A percentile compares a stretch with the other conserved stretches of the same genome.
Evolutionary conservation across 2,113 vertebrate species (phyloP).

Genomic region (Plotosus lineatus): DNA sequence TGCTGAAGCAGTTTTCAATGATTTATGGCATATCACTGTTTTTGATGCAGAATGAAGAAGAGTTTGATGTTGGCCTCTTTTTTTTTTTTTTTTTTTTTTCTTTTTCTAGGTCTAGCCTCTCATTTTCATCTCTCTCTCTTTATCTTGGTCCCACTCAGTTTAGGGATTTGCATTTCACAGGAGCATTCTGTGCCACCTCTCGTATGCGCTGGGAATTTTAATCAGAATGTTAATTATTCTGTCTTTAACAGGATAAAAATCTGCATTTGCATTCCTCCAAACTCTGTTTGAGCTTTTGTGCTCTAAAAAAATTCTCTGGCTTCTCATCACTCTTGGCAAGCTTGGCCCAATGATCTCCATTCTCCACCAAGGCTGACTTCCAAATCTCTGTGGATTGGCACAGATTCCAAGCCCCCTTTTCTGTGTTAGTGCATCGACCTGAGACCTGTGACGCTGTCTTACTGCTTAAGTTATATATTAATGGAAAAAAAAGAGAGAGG

Average conservation of each 20-base stretch:
- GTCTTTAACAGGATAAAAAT: slow-evolving; percentile 59
- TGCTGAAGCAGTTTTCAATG: slow-evolving; percentile 6
- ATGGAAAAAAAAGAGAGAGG: not conserved
- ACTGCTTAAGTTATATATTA: not conserved
- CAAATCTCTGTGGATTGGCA: not conserved
- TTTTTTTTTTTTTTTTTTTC: not conserved
- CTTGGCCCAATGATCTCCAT: not conserved
- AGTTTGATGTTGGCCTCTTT: not conserved
- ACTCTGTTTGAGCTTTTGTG: slow-evolving; percentile 19
- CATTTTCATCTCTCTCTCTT: slow-evolving; percentile 6
- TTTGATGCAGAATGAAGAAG: slow-evolving; percentile 10
- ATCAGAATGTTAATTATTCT: slow-evolving; percentile 71
- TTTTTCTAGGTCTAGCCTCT: not conserved
- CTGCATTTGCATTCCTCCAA: slow-evolving; percentile 59
- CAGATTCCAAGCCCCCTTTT: too few relatives aligned
- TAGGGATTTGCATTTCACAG: slow-evolving; percentile 73
- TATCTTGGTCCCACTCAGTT: slow-evolving; percentile 54
- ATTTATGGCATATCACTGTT: not conserved
- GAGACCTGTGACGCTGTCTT: not conserved
- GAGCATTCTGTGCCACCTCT: slow-evolving; percentile 63
- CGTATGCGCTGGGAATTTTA: slow-evolving; percentile 71
- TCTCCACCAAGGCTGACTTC: not conserved
- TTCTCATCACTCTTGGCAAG: not conserved
- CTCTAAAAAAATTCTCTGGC: not conserved
- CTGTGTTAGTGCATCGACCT: not conserved